Evolutionary conservation across 2,888 invertebrate species (phyloP).

Genomic region (Linnaemya tessellans): DNA sequence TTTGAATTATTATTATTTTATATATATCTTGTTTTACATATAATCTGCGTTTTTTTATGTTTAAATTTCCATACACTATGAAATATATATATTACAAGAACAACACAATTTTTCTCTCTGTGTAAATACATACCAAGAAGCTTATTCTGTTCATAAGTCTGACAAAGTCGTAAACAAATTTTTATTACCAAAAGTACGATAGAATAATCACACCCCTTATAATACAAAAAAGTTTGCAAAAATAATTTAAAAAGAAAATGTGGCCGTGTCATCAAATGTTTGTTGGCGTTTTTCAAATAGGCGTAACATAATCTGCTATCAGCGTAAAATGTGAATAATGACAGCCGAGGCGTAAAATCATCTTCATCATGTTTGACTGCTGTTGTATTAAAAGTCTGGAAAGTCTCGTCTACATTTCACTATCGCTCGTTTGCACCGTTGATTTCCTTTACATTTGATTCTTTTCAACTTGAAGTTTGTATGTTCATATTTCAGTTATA

Average conservation of each 20-base stretch:
- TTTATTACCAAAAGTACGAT: neutral
- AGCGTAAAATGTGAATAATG: constrained; percentile 2
- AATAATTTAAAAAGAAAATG: neutral
- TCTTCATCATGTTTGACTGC: constrained; percentile 51
- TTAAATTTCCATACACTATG: too few species aligned
- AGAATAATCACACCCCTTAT: neutral
- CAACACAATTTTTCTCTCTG: too few species aligned
- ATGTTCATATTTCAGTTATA: constrained; percentile 7
- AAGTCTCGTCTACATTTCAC: constrained; percentile 49
- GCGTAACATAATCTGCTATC: constrained; percentile 3
- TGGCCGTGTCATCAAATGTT: constrained; percentile 34
- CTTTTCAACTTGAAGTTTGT: constrained; percentile 10
- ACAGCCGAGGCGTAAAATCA: constrained; percentile 55
- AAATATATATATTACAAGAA: too few species aligned
- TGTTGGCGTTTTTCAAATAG: constrained; percentile 30
- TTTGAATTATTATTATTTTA: too few species aligned
- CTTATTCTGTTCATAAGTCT: neutral
- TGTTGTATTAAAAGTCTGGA: constrained; percentile 42
- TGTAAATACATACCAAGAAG: neutral
- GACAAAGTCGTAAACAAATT: neutral
- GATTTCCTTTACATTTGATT: constrained; percentile 10
- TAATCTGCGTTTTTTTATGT: too few species aligned
- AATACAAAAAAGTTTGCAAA: neutral
- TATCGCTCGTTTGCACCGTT: constrained; percentile 22
- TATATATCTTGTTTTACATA: too few species aligned